A percentile compares a stretch with the other conserved stretches of the same genome.
Evolutionary conservation across 2,113 vertebrate species (phyloP).

Genomic region (Pimephales promelas): DNA sequence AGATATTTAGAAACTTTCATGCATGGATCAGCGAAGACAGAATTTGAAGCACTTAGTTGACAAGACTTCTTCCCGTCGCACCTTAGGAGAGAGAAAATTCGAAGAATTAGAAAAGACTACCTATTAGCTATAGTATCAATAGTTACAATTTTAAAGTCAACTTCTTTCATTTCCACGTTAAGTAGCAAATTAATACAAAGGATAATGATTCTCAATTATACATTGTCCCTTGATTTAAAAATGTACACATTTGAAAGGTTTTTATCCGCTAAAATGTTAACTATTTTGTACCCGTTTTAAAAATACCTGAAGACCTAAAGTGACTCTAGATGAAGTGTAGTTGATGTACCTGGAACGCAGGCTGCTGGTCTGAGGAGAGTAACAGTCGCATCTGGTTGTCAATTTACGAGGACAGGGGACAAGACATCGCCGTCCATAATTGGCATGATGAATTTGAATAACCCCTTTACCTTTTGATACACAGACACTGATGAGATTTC

Average conservation of each 20-base stretch:
- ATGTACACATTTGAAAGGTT: no score
- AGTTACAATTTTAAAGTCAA: no score
- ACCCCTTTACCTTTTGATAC: neutral
- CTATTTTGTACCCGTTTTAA: no score
- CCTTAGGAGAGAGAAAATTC: neutral
- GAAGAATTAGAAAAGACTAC: no score
- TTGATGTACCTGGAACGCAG: constrained; percentile 14
- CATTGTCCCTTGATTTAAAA: no score
- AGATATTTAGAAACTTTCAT: neutral
- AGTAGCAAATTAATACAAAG: no score
- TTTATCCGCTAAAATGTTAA: no score
- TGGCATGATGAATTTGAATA: constrained; percentile 11
- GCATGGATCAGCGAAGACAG: constrained; percentile 4
- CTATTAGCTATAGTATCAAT: no score
- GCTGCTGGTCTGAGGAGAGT: constrained; percentile 10
- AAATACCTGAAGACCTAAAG: neutral
- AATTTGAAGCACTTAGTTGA: neutral
- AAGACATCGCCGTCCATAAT: neutral
- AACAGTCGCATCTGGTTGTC: neutral
- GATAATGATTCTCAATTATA: no score
- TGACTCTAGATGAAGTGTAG: neutral
- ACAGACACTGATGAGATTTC: neutral
- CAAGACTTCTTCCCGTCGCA: constrained; percentile 18
- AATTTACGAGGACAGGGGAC: neutral
- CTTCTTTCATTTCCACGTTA: no score